Conservation (phyloP, 2,113 vertebrate species). For the Pycnonotus jocosus region DNA sequence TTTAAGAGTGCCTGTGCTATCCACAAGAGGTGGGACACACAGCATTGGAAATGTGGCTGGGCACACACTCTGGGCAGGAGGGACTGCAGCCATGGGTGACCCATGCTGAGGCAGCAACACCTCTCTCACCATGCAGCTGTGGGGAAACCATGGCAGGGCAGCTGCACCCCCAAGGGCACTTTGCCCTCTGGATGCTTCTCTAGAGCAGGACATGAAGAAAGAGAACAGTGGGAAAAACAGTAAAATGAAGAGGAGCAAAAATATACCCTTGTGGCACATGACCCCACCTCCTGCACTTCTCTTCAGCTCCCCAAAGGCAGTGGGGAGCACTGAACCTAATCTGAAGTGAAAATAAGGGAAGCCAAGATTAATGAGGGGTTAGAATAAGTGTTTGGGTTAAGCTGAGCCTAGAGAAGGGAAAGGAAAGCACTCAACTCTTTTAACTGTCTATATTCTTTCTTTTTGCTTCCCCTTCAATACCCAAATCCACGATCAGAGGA, state of each 20-base stretch:
- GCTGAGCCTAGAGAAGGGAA: not conserved
- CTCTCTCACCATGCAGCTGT: not conserved
- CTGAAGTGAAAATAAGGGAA: not conserved
- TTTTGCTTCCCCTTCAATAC: not conserved
- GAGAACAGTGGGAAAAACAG: not conserved
- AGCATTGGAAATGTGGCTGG: rapidly evolving
- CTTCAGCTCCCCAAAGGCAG: not conserved
- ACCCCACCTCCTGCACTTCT: not conserved
- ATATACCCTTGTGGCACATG: not conserved
- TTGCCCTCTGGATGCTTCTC: not conserved
- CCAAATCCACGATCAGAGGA: not conserved
- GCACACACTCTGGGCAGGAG: rapidly evolving
- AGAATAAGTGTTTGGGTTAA: not conserved
- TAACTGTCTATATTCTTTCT: not conserved
- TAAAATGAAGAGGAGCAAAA: not conserved
- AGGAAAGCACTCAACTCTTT: not conserved
- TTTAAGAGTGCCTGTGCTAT: not conserved
- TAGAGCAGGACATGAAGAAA: not conserved
- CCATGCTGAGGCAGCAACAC: not conserved
- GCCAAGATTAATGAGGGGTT: not conserved
- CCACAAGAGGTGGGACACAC: rapidly evolving
- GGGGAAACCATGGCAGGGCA: not conserved
- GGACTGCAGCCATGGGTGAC: not conserved
- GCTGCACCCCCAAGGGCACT: not conserved
- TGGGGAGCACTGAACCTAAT: not conserved